Evolutionary conservation across 2,113 vertebrate genomes (phyloP), one percentile per base, ranked within the genome.

Genomic region (Galeopterus variegatus): DNA sequence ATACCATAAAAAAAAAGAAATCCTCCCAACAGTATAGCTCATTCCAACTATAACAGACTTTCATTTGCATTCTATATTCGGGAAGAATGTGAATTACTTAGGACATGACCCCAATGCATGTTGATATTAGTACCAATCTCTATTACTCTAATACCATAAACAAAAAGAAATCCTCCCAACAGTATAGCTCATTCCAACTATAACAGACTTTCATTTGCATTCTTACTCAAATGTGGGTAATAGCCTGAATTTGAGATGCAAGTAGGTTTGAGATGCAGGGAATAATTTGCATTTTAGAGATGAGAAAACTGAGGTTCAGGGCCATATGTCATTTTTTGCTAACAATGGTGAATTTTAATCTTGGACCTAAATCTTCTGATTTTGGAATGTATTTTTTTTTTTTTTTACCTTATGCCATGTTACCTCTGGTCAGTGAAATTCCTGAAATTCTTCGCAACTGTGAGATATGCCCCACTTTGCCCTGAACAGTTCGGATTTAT

Each of bases 331-430:
- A 54, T 48, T 54, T 86, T 94, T 94, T 70, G 2, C 3, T 45
- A 88, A 89, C 6, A n/a, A 24, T 70, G 11, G 2, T 60, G 4
- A 12, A 62, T 73, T 26, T 41, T 8, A 5, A 70, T 11, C 75
- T 80, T 76, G 45, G 83, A 73, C 8, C 6, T n/a, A 75, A 85
- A 48, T 58, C 52, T 18, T 75, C 87, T 96, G 50, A 89, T 79
- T 83, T 80, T 62, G 8, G 19, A 36, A 1, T 15, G 10, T 64
- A 45, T 91, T 3, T 91, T 3, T 24, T 91, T 3, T 91, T 3
- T 24, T 54, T 69, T 88, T 93, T 36, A 94, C 24, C 17, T 69
- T 84, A 52, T 19, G n/a, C 58, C 4, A 8, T 80, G 8, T 54
- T 70, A 45, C 28, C 58, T 67, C 50, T 41, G 24, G 18, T 48